Evolutionary conservation across 2,888 invertebrate genomes (phyloP).

Genomic region (Zygogramma bicolorata): DNA sequence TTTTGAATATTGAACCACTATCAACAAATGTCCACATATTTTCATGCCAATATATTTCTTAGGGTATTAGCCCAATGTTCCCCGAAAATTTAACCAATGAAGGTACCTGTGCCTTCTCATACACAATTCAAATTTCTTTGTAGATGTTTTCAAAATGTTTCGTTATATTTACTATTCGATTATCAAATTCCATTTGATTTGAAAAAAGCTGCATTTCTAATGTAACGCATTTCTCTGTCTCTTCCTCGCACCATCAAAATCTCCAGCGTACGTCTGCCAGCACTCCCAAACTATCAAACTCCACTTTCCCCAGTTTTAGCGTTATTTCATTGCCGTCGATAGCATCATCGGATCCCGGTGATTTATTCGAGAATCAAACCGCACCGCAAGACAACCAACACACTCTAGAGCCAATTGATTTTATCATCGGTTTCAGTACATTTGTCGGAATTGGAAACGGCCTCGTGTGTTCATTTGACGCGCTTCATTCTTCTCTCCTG

Average conservation of each 20-base stretch:
- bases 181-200: too few relatives aligned
- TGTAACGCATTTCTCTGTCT: background rate
- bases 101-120: too few relatives aligned
- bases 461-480: constrained; percentile 53
- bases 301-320: constrained; percentile 5
- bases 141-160: too few relatives aligned
- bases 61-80: too few relatives aligned
- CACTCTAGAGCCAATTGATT: constrained; percentile 60
- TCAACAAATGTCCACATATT: too few relatives aligned
- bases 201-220: background rate
- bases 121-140: too few relatives aligned
- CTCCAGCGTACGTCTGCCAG: background rate
- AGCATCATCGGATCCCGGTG: constrained; percentile 48
- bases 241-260: too few relatives aligned
- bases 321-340: constrained; percentile 45
- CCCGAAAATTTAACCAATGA: too few relatives aligned
- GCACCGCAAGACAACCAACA: constrained; percentile 52
- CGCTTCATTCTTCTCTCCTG: constrained; percentile 47
- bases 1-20: too few relatives aligned
- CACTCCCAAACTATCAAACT: background rate
- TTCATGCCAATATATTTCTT: too few relatives aligned
- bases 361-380: constrained; percentile 59
- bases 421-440: constrained; percentile 59
- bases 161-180: too few relatives aligned
- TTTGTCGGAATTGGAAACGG: constrained; percentile 59